Evolutionary conservation across 2,888 invertebrate genomes (phyloP).

Genomic region (Anodontia alba): DNA sequence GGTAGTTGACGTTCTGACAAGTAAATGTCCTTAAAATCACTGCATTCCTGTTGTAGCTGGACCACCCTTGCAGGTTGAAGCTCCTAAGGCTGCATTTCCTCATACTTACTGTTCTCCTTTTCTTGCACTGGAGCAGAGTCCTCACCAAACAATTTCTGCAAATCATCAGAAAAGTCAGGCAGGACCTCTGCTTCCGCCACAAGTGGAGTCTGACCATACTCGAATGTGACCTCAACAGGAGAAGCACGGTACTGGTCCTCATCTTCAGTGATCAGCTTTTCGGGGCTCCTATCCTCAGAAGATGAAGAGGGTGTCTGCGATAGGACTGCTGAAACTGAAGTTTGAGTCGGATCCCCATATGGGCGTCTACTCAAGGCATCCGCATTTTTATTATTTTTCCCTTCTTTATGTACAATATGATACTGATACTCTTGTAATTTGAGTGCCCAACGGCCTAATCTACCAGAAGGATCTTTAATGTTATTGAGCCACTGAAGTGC

Average conservation of each 20-base stretch:
- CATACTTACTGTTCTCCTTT: no score
- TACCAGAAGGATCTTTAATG: conserved; percentile 36
- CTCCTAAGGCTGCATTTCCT: not conserved
- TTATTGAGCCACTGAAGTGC: conserved; percentile 31
- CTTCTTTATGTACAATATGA: conserved; percentile 30
- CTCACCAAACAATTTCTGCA: not conserved
- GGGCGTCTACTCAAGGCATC: conserved; percentile 26
- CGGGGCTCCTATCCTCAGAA: not conserved
- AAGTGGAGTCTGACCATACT: not conserved
- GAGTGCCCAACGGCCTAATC: conserved; percentile 52
- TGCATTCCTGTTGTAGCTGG: conserved; percentile 30
- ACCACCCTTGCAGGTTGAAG: no score
- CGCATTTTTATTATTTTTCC: conserved; percentile 26
- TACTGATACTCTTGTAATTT: conserved; percentile 49
- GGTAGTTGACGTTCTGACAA: conserved; percentile 19
- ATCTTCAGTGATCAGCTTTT: not conserved
- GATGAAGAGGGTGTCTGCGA: no score
- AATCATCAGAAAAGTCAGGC: not conserved
- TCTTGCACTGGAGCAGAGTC: not conserved
- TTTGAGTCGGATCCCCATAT: not conserved
- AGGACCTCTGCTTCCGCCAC: not conserved
- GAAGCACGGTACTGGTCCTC: no score
- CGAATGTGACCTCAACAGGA: not conserved
- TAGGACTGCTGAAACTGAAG: not conserved
- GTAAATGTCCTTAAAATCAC: conserved; percentile 31